phyloP scores from a whole-genome alignment of 2,113 vertebrate species.

The Pituophis catenifer region DNA sequence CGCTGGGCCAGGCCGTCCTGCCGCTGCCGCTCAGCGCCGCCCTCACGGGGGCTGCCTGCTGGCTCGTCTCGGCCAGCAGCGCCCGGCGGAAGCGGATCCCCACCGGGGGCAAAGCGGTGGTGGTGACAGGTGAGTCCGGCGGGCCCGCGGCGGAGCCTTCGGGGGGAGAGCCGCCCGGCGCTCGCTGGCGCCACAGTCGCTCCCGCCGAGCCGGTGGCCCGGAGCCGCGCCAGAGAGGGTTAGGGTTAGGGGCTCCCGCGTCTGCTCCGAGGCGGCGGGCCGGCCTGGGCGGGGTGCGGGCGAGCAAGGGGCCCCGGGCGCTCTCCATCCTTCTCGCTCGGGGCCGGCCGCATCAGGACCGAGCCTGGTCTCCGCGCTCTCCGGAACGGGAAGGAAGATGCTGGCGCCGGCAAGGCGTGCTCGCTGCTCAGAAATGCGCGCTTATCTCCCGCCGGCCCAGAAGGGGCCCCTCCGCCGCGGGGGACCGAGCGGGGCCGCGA shows the following conservation, averaged over 20 bases:
- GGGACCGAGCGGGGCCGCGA: not conserved
- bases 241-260: too few species aligned
- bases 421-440: not conserved
- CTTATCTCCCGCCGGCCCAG: not conserved
- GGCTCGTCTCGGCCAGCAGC: constrained; percentile 39
- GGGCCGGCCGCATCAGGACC: not conserved
- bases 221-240: too few species aligned
- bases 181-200: not conserved
- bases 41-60: constrained; percentile 50
- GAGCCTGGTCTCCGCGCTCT: not conserved
- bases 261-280: too few species aligned
- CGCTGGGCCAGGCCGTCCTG: constrained; percentile 39
- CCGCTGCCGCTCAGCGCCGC: constrained; percentile 47
- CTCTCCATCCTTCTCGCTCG: not conserved
- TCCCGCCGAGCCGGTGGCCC: not conserved
- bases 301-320: not conserved
- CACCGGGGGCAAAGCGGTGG: constrained; percentile 56
- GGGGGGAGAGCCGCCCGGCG: not conserved
- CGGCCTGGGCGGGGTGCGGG: too few species aligned
- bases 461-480: not conserved
- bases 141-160: not conserved
- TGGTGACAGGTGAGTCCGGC: constrained; percentile 66
- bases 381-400: not conserved
- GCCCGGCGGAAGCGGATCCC: constrained; percentile 52
- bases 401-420: not conserved